A percentile compares a stretch with the other conserved stretches of the same genome.
These are phyloP conservation scores for Pterois miles DNA, from an alignment of 2,797 vertebrate species.

Conservation along the genomic window DNA sequence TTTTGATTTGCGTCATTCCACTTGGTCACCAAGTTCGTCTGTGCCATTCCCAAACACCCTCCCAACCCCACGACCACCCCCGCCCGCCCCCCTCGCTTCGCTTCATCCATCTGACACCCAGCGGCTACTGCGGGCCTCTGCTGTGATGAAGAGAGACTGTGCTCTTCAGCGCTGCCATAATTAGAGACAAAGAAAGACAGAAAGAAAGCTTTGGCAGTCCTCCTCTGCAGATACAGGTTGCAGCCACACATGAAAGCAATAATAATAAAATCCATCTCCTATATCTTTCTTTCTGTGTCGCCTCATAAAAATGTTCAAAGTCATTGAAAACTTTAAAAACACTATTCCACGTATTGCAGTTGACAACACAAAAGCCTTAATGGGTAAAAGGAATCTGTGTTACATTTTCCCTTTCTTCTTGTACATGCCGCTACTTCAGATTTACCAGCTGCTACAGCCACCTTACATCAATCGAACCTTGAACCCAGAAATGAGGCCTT, in stretches of 20 bases:
- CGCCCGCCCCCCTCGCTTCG: conserved; percentile 8
- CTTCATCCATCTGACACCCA: conserved; percentile 67
- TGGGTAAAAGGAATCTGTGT: conserved; percentile 47
- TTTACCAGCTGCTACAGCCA: conserved; percentile 42
- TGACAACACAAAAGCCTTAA: conserved; percentile 56
- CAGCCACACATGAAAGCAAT: conserved; percentile 58
- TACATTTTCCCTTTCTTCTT: conserved; percentile 47
- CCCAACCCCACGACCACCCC: not conserved
- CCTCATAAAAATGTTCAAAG: conserved; percentile 63
- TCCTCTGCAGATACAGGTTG: conserved; percentile 52
- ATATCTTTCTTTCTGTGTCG: conserved; percentile 44
- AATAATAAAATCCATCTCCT: conserved; percentile 56
- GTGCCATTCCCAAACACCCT: conserved; percentile 62
- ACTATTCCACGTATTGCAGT: conserved; percentile 40
- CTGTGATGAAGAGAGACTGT: conserved; percentile 53
- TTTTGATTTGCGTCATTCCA: conserved; percentile 72
- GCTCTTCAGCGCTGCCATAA: conserved; percentile 55
- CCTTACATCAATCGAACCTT: conserved; percentile 16
- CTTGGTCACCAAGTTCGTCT: conserved; percentile 74
- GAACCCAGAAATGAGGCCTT: not conserved
- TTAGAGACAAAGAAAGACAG: conserved; percentile 62
- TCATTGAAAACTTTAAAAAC: conserved; percentile 59
- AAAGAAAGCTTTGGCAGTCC: conserved; percentile 33
- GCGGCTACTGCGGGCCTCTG: conserved; percentile 59
- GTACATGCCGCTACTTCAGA: conserved; percentile 29